Conservation (phyloP, 2,113 vertebrate genomes). For the Podarcis cretensis region DNA sequence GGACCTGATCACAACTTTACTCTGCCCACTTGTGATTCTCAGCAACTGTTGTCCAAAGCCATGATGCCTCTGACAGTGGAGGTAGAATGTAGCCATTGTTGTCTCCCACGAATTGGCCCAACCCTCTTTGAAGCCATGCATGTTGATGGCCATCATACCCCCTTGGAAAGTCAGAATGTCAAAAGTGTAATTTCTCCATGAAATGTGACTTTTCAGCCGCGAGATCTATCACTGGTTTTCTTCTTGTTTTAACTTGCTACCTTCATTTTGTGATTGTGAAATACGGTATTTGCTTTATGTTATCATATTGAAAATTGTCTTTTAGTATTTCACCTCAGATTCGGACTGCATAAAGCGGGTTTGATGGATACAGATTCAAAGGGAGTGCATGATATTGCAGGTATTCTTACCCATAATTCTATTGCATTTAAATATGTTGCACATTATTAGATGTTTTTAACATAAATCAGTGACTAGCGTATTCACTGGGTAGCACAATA, state of each 20-base stretch:
- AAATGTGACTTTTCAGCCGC: background rate
- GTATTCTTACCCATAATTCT: slow-evolving; percentile 4
- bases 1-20: too few relatives aligned
- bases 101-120: too few relatives aligned
- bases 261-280: background rate
- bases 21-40: too few relatives aligned
- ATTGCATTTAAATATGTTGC: slow-evolving; percentile 29
- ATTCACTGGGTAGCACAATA: background rate
- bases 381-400: background rate
- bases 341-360: background rate
- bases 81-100: too few relatives aligned
- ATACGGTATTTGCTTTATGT: background rate
- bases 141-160: too few relatives aligned
- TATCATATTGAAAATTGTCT: background rate
- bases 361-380: background rate
- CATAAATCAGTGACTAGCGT: slow-evolving; percentile 3
- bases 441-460: background rate
- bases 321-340: background rate
- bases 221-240: background rate
- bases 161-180: background rate
- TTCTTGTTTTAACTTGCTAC: background rate
- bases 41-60: too few relatives aligned
- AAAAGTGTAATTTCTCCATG: background rate
- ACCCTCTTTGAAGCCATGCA: too few relatives aligned
- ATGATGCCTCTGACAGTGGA: too few relatives aligned